Base-by-base conservation (phyloP, 2,113 vertebrate genomes). In the Rhabdornis inornatus region DNA sequence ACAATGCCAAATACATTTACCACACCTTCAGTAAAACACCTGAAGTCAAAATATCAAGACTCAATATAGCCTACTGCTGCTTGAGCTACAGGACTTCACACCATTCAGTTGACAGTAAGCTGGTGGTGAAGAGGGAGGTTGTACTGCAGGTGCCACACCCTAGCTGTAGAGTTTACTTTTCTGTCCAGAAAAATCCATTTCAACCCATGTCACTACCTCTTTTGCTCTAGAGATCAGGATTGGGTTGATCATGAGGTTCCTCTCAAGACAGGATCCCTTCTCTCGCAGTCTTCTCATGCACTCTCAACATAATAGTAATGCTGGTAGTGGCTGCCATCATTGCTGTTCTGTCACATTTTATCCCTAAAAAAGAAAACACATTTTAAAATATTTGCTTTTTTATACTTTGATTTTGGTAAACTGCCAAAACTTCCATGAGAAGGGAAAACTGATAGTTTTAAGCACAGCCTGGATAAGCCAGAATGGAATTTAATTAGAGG, bases 321-420 rank as follows among this genome's bases (percentile, higher is more conserved):
- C 47, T 71, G 21, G 21, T 75, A 78, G 69, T 60, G 50, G 39
- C 35, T 91, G 24, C 31, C 63, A 13, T 76, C 28, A 21, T 64
- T 83, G 44, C n/a, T 79, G 12, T 60, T 85, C 52, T 64, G 40
- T 83, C 40, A 65, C 2, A 64, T 64, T 94, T 72, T 53, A 44
- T 6, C 20, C 50, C 17, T 69, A 61, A 45, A 74, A 91, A 86
- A 44, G 19, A 31, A 33, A 70, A 86, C 21, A 33, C 10, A 42
- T 69, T 91, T 83, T 55, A 30, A 91, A 89, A 92, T 81, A 75
- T n/a, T 87, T 89, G 4, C 3, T 4, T 69, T 76, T 66, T 91
- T 87, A 25, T 56, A 40, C 24, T 56, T 15, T 71, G 33, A 39
- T 70, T 84, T 83, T 89, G 55, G 50, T 61, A 74, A 87, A 63